These are phyloP conservation scores for Procambarus virginalis DNA, from an alignment of 1,140 invertebrate species.

Conservation along the genomic window DNA sequence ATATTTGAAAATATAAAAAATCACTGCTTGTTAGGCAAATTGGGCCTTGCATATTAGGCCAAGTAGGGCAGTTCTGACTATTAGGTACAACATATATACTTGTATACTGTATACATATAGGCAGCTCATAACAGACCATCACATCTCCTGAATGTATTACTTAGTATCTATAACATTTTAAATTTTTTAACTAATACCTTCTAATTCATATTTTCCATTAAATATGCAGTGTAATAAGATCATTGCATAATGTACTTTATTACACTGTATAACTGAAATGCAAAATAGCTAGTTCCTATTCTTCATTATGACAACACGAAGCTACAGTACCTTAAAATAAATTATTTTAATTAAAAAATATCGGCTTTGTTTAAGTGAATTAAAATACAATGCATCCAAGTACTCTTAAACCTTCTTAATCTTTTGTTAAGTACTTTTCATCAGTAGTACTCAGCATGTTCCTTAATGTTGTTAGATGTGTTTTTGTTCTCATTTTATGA, in stretches of 20 bases:
- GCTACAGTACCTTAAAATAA: not conserved
- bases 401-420: not conserved
- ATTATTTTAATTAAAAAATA: not conserved
- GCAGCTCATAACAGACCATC: not conserved
- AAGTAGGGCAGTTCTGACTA: too few relatives aligned
- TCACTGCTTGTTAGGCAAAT: too few relatives aligned
- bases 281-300: not conserved
- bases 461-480: not conserved
- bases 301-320: not conserved
- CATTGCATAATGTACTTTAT: not conserved
- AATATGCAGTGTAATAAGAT: too few relatives aligned
- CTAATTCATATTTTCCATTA: too few relatives aligned
- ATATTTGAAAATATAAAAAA: too few relatives aligned
- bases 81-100: too few relatives aligned
- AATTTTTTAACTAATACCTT: too few relatives aligned
- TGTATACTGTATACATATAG: too few relatives aligned
- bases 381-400: not conserved
- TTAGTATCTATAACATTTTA: not conserved
- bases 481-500: not conserved
- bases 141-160: not conserved
- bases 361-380: not conserved
- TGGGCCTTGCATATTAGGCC: too few relatives aligned
- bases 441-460: not conserved
- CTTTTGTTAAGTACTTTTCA: not conserved
- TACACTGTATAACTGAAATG: not conserved